Conservation (phyloP, 2,888 invertebrate species). For the Ariolimax columbianus region DNA sequence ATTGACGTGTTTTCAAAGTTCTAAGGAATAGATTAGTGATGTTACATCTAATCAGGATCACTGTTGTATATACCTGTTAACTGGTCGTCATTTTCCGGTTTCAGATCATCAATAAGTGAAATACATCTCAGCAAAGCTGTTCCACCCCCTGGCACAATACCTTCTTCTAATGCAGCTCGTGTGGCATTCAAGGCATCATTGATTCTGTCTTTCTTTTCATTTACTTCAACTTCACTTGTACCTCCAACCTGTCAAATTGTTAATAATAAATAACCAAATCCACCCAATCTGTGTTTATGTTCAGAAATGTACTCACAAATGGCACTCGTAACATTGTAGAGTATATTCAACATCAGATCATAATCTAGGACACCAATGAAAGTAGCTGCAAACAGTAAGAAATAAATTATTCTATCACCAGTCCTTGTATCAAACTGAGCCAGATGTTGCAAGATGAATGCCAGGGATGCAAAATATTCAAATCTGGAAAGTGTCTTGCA, state of each 20-base stretch:
- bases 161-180: constrained; percentile 96
- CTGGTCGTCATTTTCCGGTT: constrained; percentile 88
- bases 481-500: constrained; percentile 42
- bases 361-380: no score
- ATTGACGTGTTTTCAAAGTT: no score
- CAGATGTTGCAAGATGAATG: constrained; percentile 40
- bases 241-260: constrained; percentile 86
- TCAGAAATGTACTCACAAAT: no score
- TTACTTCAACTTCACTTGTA: constrained; percentile 91
- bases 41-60: no score
- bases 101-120: constrained; percentile 84
- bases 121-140: constrained; percentile 92
- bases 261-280: no score
- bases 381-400: no score
- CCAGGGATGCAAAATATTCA: constrained; percentile 17
- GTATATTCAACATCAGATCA: no score
- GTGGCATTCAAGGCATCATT: constrained; percentile 96
- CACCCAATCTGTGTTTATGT: no score
- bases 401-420: no score
- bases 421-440: no score
- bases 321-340: no score
- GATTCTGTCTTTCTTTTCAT: constrained; percentile 97
- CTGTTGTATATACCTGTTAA: constrained; percentile 81
- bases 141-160: constrained; percentile 97
- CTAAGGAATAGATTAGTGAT: no score